A percentile compares a stretch with the other conserved stretches of the same genome.
Conservation (phyloP, 1,140 invertebrate species). For the Nasonia vitripennis region DNA sequence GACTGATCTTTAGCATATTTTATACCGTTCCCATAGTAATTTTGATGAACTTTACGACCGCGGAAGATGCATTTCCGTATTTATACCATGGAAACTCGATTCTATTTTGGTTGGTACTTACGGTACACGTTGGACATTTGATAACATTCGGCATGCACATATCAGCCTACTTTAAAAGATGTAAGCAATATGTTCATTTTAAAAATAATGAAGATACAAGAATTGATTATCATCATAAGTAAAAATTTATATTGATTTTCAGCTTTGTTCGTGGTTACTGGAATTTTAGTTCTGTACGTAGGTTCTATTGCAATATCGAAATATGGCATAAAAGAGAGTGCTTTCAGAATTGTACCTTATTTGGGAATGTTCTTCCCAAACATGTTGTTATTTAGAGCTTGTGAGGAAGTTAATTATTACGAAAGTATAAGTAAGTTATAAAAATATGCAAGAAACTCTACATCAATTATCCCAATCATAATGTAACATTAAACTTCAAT, state of each 20-base stretch:
- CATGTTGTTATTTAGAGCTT: constrained; percentile 55
- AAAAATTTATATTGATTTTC: constrained; percentile 29
- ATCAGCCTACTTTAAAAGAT: constrained; percentile 66
- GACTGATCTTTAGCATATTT: constrained; percentile 64
- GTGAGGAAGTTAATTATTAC: constrained; percentile 59
- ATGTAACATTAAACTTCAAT: background rate
- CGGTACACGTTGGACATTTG: constrained; percentile 63
- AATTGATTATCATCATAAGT: background rate
- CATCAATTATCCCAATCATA: background rate
- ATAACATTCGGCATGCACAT: constrained; percentile 69
- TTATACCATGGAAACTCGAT: constrained; percentile 67
- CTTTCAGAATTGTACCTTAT: constrained; percentile 49
- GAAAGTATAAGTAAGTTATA: constrained; percentile 56
- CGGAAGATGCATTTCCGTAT: constrained; percentile 61
- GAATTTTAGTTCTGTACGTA: constrained; percentile 55
- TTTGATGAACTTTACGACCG: constrained; percentile 64
- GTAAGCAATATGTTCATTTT: constrained; percentile 53
- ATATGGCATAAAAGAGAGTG: constrained; percentile 50
- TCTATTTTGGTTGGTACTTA: constrained; percentile 67
- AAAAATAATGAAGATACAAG: background rate
- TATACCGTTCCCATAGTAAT: constrained; percentile 64
- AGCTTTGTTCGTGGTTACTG: constrained; percentile 55
- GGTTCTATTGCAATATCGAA: constrained; percentile 54
- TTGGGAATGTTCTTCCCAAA: constrained; percentile 61
- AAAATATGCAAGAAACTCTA: constrained; percentile 9